Base-by-base conservation (phyloP, 2,113 vertebrate species). In the Cisticola juncidis region DNA sequence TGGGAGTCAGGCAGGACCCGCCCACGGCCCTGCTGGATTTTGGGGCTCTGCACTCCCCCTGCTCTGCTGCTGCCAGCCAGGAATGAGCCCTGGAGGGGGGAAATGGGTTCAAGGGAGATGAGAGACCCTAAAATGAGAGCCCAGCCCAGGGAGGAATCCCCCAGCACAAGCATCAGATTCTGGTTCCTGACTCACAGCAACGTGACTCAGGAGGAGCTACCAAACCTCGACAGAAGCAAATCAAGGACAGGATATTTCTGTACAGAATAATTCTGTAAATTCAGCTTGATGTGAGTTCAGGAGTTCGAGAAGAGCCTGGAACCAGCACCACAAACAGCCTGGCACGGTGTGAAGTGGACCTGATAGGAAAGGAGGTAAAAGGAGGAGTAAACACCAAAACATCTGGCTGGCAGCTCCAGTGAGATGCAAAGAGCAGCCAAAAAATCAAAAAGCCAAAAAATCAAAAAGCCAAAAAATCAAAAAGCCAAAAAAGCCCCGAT, bases 151-250 rank as follows among this genome's bases (percentile, higher is more conserved):
- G 64, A 57, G 76, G 61, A 66, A 81, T 69, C 38, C 58, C 81
- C 84, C 2, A n/a, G 61, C 66, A 19, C 1, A 4, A 47, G 28
- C 71, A 12, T 12, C 3, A 2, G 54, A 77, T 86, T 80, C 88
- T 76, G 71, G 48, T 8, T 91, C 76, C 88, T 86, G 93, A 87
- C 88, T 93, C 93, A 83, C 81, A 72, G 62, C 40, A 89, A 71
- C 4, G 29, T 89, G 88, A 86, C 88, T 93, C 88, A 47, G 85
- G 78, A 93, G 78, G 8, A 77, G 82, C 78, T 6, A 95, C 26
- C 69, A 35, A 87, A 90, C 45, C 81, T 81, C 26, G 20, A 15
- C 73, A 87, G 78, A 78, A 86, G 85, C 45, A 72, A 74, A 92
- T n/a, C 81, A 56, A 90, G 88, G 88, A 83, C 48, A 35, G 64